Evolutionary conservation across 2,888 invertebrate species (phyloP).

Genomic region (Tinea pellionella): DNA sequence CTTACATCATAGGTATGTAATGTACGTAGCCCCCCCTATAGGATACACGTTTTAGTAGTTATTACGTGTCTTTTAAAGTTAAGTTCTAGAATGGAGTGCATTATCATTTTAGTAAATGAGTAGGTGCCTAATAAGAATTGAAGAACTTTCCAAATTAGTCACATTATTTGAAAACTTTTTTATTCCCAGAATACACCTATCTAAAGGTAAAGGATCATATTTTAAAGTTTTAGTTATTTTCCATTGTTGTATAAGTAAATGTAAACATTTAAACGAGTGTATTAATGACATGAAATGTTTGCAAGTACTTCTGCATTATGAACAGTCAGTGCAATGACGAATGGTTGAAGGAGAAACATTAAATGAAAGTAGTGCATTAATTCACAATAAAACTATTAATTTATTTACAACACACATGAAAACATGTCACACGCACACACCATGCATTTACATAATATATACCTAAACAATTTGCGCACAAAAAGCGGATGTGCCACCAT

Average conservation of each 20-base stretch:
- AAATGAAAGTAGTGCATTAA: conserved; percentile 66
- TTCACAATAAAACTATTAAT: conserved; percentile 61
- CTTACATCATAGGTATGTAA: not conserved
- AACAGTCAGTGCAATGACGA: conserved; percentile 3
- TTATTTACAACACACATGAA: conserved; percentile 58
- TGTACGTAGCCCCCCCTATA: not conserved
- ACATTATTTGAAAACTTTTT: not conserved
- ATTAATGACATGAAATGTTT: not conserved
- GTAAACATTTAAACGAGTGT: not conserved
- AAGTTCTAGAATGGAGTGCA: not conserved
- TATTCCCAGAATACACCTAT: not conserved
- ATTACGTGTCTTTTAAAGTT: not conserved
- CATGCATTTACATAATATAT: conserved; percentile 65
- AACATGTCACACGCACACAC: conserved; percentile 60
- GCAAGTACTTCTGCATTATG: not conserved
- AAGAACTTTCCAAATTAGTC: not conserved
- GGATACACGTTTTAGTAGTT: not conserved
- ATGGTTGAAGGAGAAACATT: conserved; percentile 39
- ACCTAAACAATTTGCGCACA: conserved; percentile 35
- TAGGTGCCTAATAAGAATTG: not conserved
- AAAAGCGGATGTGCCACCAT: conserved; percentile 41
- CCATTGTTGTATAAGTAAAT: not conserved
- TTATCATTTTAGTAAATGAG: not conserved
- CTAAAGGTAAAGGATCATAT: not conserved
- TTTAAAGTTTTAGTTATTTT: not conserved